Conservation (phyloP, 1,140 invertebrate species). For the Hycleus cichorii region DNA sequence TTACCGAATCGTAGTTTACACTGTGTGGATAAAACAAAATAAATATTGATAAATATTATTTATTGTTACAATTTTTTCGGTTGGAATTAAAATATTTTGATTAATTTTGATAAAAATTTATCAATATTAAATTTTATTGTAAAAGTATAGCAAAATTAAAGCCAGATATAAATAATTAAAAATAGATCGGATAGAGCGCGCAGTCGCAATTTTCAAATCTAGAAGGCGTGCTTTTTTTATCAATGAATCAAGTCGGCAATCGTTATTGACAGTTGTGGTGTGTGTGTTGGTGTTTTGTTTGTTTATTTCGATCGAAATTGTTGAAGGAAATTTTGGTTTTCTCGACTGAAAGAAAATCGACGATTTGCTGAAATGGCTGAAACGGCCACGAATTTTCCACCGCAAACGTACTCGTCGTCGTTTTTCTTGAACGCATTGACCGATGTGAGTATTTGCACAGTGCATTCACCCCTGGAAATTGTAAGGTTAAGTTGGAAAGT, state of each 20-base stretch:
- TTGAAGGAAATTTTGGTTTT: not conserved
- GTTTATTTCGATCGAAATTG: not conserved
- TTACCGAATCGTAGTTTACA: too few species aligned
- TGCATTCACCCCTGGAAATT: too few species aligned
- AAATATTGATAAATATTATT: too few species aligned
- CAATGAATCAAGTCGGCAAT: slow-evolving; percentile 6
- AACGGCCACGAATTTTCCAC: slow-evolving; percentile 26
- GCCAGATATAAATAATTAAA: too few species aligned
- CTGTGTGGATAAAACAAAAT: too few species aligned
- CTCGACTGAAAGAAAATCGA: too few species aligned
- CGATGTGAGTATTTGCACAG: slow-evolving; percentile 21
- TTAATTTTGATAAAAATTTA: too few species aligned
- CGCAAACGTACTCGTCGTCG: slow-evolving; percentile 29
- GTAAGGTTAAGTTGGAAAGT: slow-evolving; percentile 11
- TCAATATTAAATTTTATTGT: too few species aligned
- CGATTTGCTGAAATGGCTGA: too few species aligned
- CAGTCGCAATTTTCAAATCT: slow-evolving; percentile 1
- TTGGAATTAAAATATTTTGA: too few species aligned
- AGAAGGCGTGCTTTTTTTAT: slow-evolving; percentile 7
- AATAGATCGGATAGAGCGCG: not conserved
- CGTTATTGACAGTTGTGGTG: slow-evolving; percentile 2
- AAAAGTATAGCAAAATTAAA: too few species aligned
- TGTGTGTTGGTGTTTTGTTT: not conserved
- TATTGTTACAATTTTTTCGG: too few species aligned
- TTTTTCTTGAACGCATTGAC: slow-evolving; percentile 25